phyloP scores from a whole-genome alignment of 2,113 vertebrate genomes.

The Alexandromys fortis region DNA sequence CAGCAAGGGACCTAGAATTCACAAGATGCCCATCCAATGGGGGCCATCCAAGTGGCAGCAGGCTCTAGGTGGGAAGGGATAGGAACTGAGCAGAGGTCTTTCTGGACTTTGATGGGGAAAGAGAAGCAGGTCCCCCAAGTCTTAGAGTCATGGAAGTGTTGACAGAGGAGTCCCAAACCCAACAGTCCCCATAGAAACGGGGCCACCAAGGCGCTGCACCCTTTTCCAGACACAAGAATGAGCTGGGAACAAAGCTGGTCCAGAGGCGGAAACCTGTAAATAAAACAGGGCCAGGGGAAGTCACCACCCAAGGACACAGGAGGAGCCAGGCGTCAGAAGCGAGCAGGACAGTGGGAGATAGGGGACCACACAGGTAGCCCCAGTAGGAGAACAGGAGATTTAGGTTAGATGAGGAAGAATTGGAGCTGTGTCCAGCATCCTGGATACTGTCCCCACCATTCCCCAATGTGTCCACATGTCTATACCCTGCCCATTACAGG shows the following conservation, averaged over 20 bases:
- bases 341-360: background rate
- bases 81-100: background rate
- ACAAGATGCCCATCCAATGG: background rate
- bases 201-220: background rate
- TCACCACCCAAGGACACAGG: background rate
- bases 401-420: conserved; percentile 61
- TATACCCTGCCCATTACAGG: background rate
- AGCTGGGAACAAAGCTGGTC: conserved; percentile 61
- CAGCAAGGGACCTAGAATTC: background rate
- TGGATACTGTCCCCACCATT: conserved; percentile 45
- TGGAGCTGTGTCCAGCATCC: conserved; percentile 80
- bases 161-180: conserved; percentile 31
- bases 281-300: conserved; percentile 72
- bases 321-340: background rate
- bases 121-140: background rate
- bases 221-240: conserved; percentile 66
- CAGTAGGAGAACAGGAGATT: background rate
- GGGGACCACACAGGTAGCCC: background rate
- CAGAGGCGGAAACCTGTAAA: conserved; percentile 82
- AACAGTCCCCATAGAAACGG: background rate
- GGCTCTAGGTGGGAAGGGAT: background rate
- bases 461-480: background rate
- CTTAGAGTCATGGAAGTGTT: background rate
- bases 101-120: conserved; percentile 26
- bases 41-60: background rate